Percentiles rank a stretch among this genome's conserved stretches.
Conservation (phyloP, 2,888 invertebrate species). For the Nomada lathburiana region DNA sequence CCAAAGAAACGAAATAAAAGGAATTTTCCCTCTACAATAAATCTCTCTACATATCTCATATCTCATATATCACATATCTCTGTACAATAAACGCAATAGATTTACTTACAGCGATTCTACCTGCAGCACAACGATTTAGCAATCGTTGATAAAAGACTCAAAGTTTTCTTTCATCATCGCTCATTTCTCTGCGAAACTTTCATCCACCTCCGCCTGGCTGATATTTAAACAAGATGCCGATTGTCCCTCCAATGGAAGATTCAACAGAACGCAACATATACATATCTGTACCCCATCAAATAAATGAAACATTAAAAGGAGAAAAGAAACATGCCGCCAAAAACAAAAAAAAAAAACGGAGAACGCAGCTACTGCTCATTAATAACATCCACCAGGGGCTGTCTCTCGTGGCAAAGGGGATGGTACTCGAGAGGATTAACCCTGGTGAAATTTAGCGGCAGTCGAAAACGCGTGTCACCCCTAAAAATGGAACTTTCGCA, state of each 20-base stretch:
- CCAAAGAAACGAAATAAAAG: neutral
- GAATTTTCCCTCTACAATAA: neutral
- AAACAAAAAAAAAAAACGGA: neutral
- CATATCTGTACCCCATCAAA: no score
- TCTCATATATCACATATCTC: no score
- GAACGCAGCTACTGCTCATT: neutral
- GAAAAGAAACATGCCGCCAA: no score
- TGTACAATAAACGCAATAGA: constrained; percentile 16
- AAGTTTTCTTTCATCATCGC: constrained; percentile 55
- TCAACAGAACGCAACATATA: no score
- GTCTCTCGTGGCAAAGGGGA: neutral
- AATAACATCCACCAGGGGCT: neutral
- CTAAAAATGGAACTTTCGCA: constrained; percentile 54
- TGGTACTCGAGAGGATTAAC: constrained; percentile 22
- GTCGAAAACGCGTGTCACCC: constrained; percentile 3
- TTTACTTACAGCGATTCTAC: constrained; percentile 34
- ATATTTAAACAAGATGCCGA: constrained; percentile 51
- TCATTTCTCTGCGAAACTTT: constrained; percentile 24
- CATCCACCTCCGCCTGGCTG: constrained; percentile 26
- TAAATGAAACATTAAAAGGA: no score
- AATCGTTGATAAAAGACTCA: constrained; percentile 37
- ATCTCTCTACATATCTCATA: no score
- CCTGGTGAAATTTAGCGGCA: constrained; percentile 23
- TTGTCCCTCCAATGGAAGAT: constrained; percentile 55
- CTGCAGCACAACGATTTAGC: constrained; percentile 11